phyloP scores from a whole-genome alignment of 2,113 vertebrate species.

The Azemiops feae region DNA sequence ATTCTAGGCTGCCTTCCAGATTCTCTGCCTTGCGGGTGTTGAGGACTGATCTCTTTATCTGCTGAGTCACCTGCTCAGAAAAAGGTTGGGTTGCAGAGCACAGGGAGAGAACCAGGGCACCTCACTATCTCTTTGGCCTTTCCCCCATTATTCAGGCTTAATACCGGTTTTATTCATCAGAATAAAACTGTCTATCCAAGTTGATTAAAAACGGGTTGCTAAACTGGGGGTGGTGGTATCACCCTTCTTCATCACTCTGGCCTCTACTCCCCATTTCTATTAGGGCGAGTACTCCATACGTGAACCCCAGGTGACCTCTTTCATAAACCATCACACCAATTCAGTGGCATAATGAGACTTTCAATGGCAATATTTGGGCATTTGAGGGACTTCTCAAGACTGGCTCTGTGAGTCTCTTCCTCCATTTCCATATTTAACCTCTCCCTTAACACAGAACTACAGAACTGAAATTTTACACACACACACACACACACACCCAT shows the following conservation, averaged over 20 bases:
- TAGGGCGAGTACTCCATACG: background rate
- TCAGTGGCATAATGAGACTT: background rate
- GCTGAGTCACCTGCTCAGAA: constrained; percentile 65
- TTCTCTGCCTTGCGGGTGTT: constrained; percentile 62
- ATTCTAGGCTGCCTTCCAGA: constrained; percentile 63
- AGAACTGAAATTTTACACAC: background rate
- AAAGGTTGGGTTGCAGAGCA: constrained; percentile 47
- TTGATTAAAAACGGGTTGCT: background rate
- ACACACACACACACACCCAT: background rate
- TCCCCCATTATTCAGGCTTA: background rate
- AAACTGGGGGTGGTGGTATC: background rate
- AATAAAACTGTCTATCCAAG: background rate
- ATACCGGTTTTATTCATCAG: background rate
- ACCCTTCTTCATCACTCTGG: background rate
- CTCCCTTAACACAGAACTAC: background rate
- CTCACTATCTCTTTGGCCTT: too few relatives aligned
- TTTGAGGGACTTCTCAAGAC: background rate
- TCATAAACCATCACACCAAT: background rate
- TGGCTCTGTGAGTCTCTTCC: background rate
- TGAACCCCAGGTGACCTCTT: background rate
- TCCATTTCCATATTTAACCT: background rate
- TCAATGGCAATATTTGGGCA: background rate
- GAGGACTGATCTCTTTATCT: constrained; percentile 65
- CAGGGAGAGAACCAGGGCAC: background rate
- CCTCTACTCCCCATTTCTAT: background rate